Conservation (phyloP, 2,888 invertebrate genomes). For the Osmoderma eremita region DNA sequence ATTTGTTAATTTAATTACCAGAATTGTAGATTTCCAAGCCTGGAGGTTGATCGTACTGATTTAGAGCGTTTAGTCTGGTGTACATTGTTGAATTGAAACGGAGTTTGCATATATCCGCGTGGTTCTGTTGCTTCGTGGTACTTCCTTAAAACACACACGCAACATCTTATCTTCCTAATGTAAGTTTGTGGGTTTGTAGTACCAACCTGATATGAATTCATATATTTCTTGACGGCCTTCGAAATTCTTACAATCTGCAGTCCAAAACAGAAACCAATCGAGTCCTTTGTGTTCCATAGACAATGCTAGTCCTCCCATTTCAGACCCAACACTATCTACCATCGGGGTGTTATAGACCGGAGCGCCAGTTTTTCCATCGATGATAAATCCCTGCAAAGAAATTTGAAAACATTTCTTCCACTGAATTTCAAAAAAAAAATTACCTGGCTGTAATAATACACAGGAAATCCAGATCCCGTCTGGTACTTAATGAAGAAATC, state of each 20-base stretch:
- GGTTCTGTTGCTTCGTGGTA: conserved; percentile 49
- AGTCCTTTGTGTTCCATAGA: conserved; percentile 73
- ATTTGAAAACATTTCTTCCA: neutral
- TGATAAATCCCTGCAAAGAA: conserved; percentile 64
- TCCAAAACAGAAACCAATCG: conserved; percentile 83
- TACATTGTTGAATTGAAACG: conserved; percentile 76
- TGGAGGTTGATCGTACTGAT: conserved; percentile 74
- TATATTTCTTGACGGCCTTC: conserved; percentile 66
- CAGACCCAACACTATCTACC: conserved; percentile 70
- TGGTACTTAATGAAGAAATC: conserved; percentile 80
- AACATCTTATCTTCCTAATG: neutral
- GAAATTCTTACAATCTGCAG: conserved; percentile 70
- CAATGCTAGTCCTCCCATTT: conserved; percentile 69
- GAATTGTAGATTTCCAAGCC: conserved; percentile 79
- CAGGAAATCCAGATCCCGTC: conserved; percentile 76
- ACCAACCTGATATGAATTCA: conserved; percentile 63
- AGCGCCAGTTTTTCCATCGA: conserved; percentile 72
- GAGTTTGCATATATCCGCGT: conserved; percentile 73
- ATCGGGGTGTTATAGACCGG: conserved; percentile 69
- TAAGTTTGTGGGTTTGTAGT: neutral
- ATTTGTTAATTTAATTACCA: conserved; percentile 61
- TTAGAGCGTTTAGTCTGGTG: conserved; percentile 74
- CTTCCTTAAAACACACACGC: conserved; percentile 39
- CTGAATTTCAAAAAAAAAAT: conserved; percentile 36
- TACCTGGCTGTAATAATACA: conserved; percentile 80